Evolutionary conservation across 2,113 vertebrate species (phyloP).

Genomic region (Petroica traversi): DNA sequence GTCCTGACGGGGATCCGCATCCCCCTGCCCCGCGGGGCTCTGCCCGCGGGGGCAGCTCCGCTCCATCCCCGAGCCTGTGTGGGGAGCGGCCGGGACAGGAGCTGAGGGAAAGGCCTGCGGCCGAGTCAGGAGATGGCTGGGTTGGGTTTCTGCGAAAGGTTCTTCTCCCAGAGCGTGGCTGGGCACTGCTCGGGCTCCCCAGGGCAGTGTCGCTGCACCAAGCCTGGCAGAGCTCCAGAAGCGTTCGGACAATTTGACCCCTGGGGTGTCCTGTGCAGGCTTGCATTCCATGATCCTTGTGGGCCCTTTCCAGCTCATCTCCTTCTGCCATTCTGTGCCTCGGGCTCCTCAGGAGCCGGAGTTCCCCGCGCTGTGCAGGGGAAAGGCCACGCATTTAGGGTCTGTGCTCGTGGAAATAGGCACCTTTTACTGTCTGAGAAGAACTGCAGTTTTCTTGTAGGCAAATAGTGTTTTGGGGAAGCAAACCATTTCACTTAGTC

Average conservation of each 20-base stretch:
- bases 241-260: rapidly evolving
- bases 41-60: not conserved
- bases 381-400: rapidly evolving
- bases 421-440: rapidly evolving
- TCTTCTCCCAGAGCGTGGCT: rapidly evolving
- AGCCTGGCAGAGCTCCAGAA: rapidly evolving
- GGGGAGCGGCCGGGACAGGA: not conserved
- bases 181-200: not conserved
- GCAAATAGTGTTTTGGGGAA: rapidly evolving
- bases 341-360: not conserved
- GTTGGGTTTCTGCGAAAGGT: not conserved
- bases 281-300: rapidly evolving
- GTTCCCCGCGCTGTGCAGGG: too few relatives aligned
- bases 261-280: not conserved
- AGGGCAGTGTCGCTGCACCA: not conserved
- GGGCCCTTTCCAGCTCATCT: rapidly evolving
- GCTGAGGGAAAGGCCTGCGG: not conserved
- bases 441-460: rapidly evolving
- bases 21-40: too few relatives aligned
- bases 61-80: not conserved
- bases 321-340: not conserved
- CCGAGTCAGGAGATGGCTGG: rapidly evolving
- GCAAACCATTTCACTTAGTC: rapidly evolving
- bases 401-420: rapidly evolving
- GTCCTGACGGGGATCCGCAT: too few relatives aligned